Evolutionary conservation across 2,113 vertebrate species (phyloP).

Genomic region (Cromileptes altivelis): DNA sequence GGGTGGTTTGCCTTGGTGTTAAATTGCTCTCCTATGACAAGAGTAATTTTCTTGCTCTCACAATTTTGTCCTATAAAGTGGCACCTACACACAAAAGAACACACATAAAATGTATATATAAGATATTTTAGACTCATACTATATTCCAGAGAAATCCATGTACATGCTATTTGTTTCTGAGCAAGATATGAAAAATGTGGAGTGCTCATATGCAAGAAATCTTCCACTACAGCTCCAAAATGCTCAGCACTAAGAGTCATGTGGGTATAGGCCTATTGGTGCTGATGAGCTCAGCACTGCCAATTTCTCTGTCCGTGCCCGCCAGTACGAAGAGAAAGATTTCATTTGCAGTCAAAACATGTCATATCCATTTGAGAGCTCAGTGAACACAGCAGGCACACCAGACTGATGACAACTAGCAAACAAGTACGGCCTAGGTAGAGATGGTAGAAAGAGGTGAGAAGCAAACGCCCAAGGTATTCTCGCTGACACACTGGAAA

Average conservation of each 20-base stretch:
- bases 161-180: neutral
- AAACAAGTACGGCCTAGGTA: conserved; percentile 54
- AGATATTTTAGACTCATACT: neutral
- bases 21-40: neutral
- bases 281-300: conserved; percentile 70
- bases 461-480: conserved; percentile 38
- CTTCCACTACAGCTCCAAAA: conserved; percentile 48
- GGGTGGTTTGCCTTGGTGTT: neutral
- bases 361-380: conserved; percentile 63
- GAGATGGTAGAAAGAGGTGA: conserved; percentile 51
- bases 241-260: conserved; percentile 36
- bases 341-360: conserved; percentile 76
- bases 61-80: neutral
- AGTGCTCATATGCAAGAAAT: conserved; percentile 22
- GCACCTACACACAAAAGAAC: neutral
- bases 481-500: conserved; percentile 61
- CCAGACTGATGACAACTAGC: conserved; percentile 64
- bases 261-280: conserved; percentile 44
- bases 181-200: conserved; percentile 35
- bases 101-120: neutral
- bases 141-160: neutral
- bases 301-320: conserved; percentile 57
- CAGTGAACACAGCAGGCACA: conserved; percentile 58
- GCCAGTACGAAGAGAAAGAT: conserved; percentile 57
- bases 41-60: neutral